Base-by-base conservation (phyloP, 1,140 invertebrate genomes). In the Charaxes varanes region DNA sequence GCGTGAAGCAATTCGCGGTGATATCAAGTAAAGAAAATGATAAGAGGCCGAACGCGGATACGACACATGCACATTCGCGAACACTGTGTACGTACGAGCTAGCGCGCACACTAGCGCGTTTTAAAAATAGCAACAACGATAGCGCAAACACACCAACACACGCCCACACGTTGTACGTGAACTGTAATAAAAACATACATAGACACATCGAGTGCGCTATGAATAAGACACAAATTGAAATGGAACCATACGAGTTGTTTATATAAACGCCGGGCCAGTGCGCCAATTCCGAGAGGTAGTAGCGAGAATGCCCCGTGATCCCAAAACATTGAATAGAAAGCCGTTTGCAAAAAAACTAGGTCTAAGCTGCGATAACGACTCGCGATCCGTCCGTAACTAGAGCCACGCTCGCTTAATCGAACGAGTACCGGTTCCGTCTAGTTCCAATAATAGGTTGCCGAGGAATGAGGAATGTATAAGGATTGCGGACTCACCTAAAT, bases 161-260 rank as follows among this genome's bases (percentile, higher is more conserved):
- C 69, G 65, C 71, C 69, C 66, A 78, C 77, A 62, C 65, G 44
- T 46, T 53, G 65, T 74, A 73, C 64, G 62, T 77, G 71, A 71
- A 78, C 65, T 72, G 71, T 76, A 76, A 76, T 78, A 77, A 81
- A 70, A 78, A 76, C 69, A 78, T 70, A 70, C 70, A 73, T 66
- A 81, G 56, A 61, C 55, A 68, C 44, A 41, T 52, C 55, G 56
- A 67, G 51, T 46, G 62, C 41, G 68, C 72, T 69, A 74, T 65
- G 65, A 74, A 71, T 72, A 74, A 72, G 44, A 65, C 42, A 65
- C 60, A 54, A 68, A 71, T 68, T 67, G 57, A 68, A 79, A 72
- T 64, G 62, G 53, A 66, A 68, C 61, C 47, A 50, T 49, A 53
- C 55, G 42, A 64, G 34, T 60, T 52, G 56, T 60, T 60, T 47